Conservation (phyloP, 1,140 invertebrate species). For the Plectus sambesii region DNA sequence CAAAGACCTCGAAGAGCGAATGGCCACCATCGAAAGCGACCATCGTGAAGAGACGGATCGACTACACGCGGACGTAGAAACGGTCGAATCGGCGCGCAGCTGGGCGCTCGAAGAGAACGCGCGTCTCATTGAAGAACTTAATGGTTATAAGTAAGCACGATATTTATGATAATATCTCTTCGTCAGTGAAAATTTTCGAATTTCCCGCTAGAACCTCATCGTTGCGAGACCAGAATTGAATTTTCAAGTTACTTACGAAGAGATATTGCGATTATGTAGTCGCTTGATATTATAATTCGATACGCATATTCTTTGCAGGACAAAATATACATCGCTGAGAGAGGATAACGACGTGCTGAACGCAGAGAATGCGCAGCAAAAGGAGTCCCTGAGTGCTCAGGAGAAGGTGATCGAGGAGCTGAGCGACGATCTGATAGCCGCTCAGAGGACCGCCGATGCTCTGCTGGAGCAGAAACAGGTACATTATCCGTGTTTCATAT, state of each 20-base stretch:
- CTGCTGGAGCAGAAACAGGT: slow-evolving; percentile 32
- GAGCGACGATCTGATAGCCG: slow-evolving; percentile 30
- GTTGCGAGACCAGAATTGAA: too few species aligned
- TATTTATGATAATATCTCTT: too few species aligned
- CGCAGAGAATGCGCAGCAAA: slow-evolving; percentile 15
- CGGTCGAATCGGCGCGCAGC: slow-evolving; percentile 34
- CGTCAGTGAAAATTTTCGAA: too few species aligned
- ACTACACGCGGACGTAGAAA: slow-evolving; percentile 27
- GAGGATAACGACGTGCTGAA: too few species aligned
- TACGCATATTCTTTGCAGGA: too few species aligned
- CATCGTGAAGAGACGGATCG: slow-evolving; percentile 24
- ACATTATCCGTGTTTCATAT: too few species aligned
- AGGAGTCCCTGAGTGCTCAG: slow-evolving; percentile 9
- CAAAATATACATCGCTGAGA: too few species aligned
- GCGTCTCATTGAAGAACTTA: slow-evolving; percentile 32
- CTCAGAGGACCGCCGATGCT: slow-evolving; percentile 21
- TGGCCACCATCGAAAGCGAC: slow-evolving; percentile 12
- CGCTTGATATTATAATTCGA: too few species aligned
- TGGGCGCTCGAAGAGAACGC: slow-evolving; percentile 38
- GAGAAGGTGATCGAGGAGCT: slow-evolving; percentile 14
- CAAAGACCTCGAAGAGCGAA: slow-evolving; percentile 33
- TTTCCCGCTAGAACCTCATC: too few species aligned
- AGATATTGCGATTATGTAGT: too few species aligned
- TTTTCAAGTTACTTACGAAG: too few species aligned
- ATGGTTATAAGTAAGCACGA: too few species aligned